Base-by-base conservation (phyloP, 1,140 invertebrate species). In the Drosophila bifasciata region DNA sequence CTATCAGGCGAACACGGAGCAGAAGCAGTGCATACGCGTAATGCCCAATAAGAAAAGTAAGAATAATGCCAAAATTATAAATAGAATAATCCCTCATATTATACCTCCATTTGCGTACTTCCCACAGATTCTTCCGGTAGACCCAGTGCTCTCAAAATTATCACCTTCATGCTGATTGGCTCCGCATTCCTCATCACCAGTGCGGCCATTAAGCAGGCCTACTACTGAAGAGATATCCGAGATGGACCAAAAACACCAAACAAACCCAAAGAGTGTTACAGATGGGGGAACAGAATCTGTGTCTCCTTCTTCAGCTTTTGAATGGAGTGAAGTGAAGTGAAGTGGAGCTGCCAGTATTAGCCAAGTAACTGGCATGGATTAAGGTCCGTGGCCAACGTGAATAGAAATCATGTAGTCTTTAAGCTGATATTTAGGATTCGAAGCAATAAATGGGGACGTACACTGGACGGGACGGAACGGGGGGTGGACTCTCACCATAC, bases 121-220 rank as follows among this genome's bases (percentile, higher is more conserved):
- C n/a, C 16, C 15, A 43, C 58, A 91, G 91, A 91, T 90, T 91
- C 90, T 91, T 91, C 91, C 90, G 88, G 84, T 66, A 91, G 90
- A 71, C 91, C 91, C 76, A 91, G 91, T 79, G 88, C 88, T 66
- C 79, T 91, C 50, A 91, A 91, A 91, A 90, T 91, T 70, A 91
- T 91, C 48, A 91, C 91, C 58, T 91, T 91, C 49, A 57, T 90
- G 67, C 69, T 91, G 57, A 91, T 91, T 58, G 89, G 89, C 36
- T 86, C 91, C 52, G 91, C 91, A 56, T 89, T 91, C 76, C 51
- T 91, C 44, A 90, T 91, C 63, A 91, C 91, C 43, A 90, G 89
- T 73, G 89, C 90, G 45, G 91, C 91, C 53, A 77, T 91, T 23
- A 91, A 91, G 70, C 89, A 91, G 73, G 91, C 91, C 40, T 91